Evolutionary conservation across 2,113 vertebrate genomes (phyloP), one percentile per base, ranked within the genome.

Genomic region (Chloroceryle aenea): DNA sequence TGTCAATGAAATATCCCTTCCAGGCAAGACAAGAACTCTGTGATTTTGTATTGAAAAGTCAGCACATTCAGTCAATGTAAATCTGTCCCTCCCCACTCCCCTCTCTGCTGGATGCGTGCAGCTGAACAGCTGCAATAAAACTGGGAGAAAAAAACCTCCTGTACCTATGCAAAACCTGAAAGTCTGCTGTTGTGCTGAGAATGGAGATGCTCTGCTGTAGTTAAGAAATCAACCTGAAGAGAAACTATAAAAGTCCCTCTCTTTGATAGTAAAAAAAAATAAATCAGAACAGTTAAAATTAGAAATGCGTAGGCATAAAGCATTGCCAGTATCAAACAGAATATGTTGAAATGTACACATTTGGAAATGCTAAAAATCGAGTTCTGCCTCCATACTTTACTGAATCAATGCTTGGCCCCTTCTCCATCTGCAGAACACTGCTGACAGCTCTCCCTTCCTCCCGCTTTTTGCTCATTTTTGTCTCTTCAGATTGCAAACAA

Each of bases 1-100:
- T 91, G 83, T 87, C 93, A 97, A 85, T 92, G 95, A 95, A 97
- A 97, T 89, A 94, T 83, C 93, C 83, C 80, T 97, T 95, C 85
- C 82, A 95, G 95, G 85, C 78, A 95, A 84, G 67, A 93, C 86
- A 97, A 93, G 82, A 95, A 94, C 73, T 86, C 95, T 80, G 84
- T 82, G 96, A 96, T 94, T 96, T 93, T 68, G 45, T 71, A 94
- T 30, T 92, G 87, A 91, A 88, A 86, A 93, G 77, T 71, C 90
- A 95, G 73, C 85, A 93, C 40, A 93, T 89, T 48, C 64, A 89
- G 93, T 40, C 76, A 92, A 42, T 78, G 55, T 64, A 90, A 76
- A 90, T 89, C 42, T 52, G 72, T 85, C 43, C 38, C 15, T 34
- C 25, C 71, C 53, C 59, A 66, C 69, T 82, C 90, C 48, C 67